phyloP scores from a whole-genome alignment of 1,140 invertebrate genomes.

The Drosophila malerkotliana region DNA sequence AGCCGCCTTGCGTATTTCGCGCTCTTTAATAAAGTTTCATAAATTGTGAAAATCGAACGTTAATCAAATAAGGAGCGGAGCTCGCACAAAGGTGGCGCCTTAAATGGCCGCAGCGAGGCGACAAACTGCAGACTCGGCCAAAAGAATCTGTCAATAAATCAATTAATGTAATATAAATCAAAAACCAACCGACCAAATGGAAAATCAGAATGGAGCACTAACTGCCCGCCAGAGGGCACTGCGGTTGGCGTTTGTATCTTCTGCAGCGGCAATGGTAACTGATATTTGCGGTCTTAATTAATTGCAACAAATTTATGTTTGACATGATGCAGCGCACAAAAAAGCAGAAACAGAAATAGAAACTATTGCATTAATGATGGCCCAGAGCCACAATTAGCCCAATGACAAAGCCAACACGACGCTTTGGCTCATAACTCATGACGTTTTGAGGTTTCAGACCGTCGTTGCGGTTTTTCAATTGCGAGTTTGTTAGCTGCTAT shows the following conservation, averaged over 20 bases:
- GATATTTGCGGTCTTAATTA: conserved; percentile 73
- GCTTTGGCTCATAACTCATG: conserved; percentile 67
- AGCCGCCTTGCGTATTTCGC: conserved; percentile 47
- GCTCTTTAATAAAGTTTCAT: conserved; percentile 78
- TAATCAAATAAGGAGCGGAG: conserved; percentile 77
- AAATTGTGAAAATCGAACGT: conserved; percentile 80
- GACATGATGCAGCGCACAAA: conserved; percentile 14
- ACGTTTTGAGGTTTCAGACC: conserved; percentile 39
- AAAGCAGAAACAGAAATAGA: conserved; percentile 23
- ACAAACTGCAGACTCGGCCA: conserved; percentile 71
- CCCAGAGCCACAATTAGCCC: conserved; percentile 78
- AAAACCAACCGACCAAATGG: conserved; percentile 54
- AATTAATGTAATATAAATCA: conserved; percentile 78
- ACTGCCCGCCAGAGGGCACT: conserved; percentile 45
- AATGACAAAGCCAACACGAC: conserved; percentile 72
- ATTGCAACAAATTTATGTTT: conserved; percentile 77
- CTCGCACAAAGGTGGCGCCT: conserved; percentile 57
- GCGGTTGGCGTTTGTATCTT: conserved; percentile 47
- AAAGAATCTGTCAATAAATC: conserved; percentile 78
- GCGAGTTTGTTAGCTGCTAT: conserved; percentile 32
- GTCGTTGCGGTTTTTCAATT: conserved; percentile 37
- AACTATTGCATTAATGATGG: conserved; percentile 62
- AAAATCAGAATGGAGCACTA: conserved; percentile 17
- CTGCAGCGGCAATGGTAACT: conserved; percentile 6
- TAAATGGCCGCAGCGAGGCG: conserved; percentile 67